A percentile compares a stretch with the other conserved stretches of the same genome.
Evolutionary conservation across 2,113 vertebrate species (phyloP).

Genomic region (Vimba vimba): DNA sequence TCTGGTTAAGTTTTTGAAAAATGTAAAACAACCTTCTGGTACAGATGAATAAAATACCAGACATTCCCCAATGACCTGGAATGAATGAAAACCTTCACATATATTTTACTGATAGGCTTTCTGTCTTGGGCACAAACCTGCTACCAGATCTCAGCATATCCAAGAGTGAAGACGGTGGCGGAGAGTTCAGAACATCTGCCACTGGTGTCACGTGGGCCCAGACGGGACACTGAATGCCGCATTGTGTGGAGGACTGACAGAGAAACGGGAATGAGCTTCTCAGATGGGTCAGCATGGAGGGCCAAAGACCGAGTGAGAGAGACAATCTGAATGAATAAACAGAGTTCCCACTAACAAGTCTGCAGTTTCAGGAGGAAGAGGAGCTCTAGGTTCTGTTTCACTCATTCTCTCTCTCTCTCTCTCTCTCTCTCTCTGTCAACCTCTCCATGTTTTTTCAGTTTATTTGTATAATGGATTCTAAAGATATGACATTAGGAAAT

Average conservation of each 20-base stretch:
- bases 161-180: conserved; percentile 44
- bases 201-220: conserved; percentile 55
- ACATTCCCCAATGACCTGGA: neutral
- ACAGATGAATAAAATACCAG: conserved; percentile 4
- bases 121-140: conserved; percentile 16
- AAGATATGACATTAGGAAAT: neutral
- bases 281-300: conserved; percentile 51
- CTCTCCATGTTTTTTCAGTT: neutral
- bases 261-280: conserved; percentile 60
- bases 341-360: conserved; percentile 14
- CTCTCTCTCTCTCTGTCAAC: neutral
- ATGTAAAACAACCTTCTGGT: neutral
- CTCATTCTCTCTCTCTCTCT: conserved; percentile 13
- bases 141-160: neutral
- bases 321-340: conserved; percentile 47
- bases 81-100: conserved; percentile 12
- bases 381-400: conserved; percentile 21
- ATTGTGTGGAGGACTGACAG: conserved; percentile 55
- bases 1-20: conserved; percentile 10
- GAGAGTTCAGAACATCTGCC: conserved; percentile 64
- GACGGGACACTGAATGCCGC: conserved; percentile 55
- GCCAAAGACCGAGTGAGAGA: conserved; percentile 3
- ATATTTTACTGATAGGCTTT: neutral
- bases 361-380: conserved; percentile 25
- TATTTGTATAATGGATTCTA: neutral